These are phyloP conservation scores for Boloria euphrosyne DNA, from an alignment of 2,888 invertebrate species.

Conservation along the genomic window DNA sequence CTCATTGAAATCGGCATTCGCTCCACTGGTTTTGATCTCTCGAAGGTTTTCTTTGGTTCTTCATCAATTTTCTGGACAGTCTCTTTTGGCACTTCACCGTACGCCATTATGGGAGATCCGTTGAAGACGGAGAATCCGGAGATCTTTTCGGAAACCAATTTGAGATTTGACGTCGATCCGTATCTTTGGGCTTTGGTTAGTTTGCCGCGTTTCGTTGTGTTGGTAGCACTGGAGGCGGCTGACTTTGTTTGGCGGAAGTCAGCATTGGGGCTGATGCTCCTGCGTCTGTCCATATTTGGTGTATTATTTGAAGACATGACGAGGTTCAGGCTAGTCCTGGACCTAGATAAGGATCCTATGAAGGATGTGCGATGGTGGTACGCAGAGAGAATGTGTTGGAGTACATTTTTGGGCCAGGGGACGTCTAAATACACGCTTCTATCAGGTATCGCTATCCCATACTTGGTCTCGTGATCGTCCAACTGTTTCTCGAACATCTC, in stretches of 20 bases:
- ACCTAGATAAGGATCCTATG: conserved; percentile 80
- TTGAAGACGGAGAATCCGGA: conserved; percentile 73
- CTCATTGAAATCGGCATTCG: conserved; percentile 22
- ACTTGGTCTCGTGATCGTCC: conserved; percentile 75
- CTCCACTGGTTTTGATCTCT: conserved; percentile 48
- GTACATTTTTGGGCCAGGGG: conserved; percentile 74
- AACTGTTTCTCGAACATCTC: conserved; percentile 66
- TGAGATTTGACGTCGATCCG: conserved; percentile 70
- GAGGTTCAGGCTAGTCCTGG: conserved; percentile 78
- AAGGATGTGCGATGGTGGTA: conserved; percentile 73
- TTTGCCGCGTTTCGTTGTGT: conserved; percentile 59
- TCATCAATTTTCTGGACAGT: conserved; percentile 46
- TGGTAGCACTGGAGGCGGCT: conserved; percentile 54
- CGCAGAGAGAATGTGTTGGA: conserved; percentile 66
- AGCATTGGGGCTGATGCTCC: conserved; percentile 61
- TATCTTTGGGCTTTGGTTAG: conserved; percentile 60
- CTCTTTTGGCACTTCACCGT: conserved; percentile 47
- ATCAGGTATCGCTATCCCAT: conserved; percentile 65
- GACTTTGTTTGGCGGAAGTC: conserved; percentile 54
- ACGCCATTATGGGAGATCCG: conserved; percentile 71
- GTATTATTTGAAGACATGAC: conserved; percentile 61
- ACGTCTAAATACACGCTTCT: conserved; percentile 58
- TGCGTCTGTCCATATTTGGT: conserved; percentile 59
- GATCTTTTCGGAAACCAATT: conserved; percentile 70
- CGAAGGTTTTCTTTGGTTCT: conserved; percentile 50